phyloP scores from a whole-genome alignment of 2,797 vertebrate genomes.

The Sciurus vulgaris region DNA sequence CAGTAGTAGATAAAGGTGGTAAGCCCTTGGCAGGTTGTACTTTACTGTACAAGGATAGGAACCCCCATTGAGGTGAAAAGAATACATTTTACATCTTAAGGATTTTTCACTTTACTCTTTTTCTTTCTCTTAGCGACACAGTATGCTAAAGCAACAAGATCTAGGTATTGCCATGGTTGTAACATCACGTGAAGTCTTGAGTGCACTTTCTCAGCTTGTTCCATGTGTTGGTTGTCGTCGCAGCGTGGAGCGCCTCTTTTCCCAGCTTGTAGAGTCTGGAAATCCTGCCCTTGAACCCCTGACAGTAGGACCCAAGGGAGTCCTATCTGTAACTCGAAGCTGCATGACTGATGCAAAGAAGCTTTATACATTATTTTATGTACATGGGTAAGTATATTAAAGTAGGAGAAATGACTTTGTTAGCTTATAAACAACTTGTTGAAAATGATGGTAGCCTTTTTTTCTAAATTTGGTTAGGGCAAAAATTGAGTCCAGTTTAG shows the following conservation, averaged over 20 bases:
- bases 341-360: constrained; percentile 96
- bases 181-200: constrained; percentile 94
- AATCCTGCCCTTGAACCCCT: constrained; percentile 97
- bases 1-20: background rate
- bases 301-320: constrained; percentile 94
- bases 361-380: constrained; percentile 97
- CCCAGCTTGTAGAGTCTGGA: constrained; percentile 95
- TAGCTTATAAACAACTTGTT: constrained; percentile 55
- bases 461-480: constrained; percentile 26
- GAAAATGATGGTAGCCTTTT: background rate
- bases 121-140: constrained; percentile 90
- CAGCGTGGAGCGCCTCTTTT: constrained; percentile 97
- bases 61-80: background rate
- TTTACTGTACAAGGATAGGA: constrained; percentile 42
- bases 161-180: constrained; percentile 96
- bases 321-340: constrained; percentile 94
- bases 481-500: constrained; percentile 40
- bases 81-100: constrained; percentile 16
- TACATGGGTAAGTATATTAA: constrained; percentile 94
- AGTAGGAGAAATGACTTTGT: constrained; percentile 30
- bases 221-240: constrained; percentile 97
- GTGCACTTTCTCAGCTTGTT: constrained; percentile 95
- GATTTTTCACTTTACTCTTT: constrained; percentile 20
- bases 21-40: background rate
- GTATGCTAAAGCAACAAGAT: constrained; percentile 96